Percentiles rank a stretch among this genome's conserved stretches.
Evolutionary conservation across 2,113 vertebrate genomes (phyloP).

Genomic region (Odobenus rosmarus): DNA sequence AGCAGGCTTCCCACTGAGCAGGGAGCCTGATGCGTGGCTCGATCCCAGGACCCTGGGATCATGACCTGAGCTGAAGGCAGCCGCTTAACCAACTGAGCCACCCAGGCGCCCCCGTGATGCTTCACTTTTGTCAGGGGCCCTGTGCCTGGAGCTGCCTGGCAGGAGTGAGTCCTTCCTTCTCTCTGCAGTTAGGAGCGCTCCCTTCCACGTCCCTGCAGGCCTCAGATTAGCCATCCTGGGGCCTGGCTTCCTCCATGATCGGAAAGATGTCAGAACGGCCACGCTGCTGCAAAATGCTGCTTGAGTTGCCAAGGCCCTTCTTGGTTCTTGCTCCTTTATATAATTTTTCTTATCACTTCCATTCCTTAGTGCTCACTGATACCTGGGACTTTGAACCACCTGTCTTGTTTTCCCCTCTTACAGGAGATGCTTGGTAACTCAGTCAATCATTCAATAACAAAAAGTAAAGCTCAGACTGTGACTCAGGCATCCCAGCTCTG

Average conservation of each 20-base stretch:
- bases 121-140: neutral
- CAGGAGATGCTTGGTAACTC: neutral
- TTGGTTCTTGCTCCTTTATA: neutral
- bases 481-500: neutral
- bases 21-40: too few species aligned
- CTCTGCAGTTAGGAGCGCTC: neutral
- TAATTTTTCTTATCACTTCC: neutral
- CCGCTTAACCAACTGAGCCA: too few species aligned
- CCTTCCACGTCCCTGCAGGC: neutral
- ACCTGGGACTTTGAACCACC: neutral
- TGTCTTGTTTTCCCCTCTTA: neutral
- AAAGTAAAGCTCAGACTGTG: neutral
- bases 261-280: neutral
- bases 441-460: neutral
- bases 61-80: too few species aligned
- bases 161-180: neutral
- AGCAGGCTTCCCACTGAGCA: too few species aligned
- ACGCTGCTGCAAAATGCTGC: neutral
- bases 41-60: too few species aligned
- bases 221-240: neutral
- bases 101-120: too few species aligned
- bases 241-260: neutral
- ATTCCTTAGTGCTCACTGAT: neutral
- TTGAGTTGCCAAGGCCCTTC: too few species aligned
- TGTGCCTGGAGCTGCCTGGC: neutral